Base-by-base conservation (phyloP, 2,888 invertebrate species). In the Rhagophthalmus giganteus region DNA sequence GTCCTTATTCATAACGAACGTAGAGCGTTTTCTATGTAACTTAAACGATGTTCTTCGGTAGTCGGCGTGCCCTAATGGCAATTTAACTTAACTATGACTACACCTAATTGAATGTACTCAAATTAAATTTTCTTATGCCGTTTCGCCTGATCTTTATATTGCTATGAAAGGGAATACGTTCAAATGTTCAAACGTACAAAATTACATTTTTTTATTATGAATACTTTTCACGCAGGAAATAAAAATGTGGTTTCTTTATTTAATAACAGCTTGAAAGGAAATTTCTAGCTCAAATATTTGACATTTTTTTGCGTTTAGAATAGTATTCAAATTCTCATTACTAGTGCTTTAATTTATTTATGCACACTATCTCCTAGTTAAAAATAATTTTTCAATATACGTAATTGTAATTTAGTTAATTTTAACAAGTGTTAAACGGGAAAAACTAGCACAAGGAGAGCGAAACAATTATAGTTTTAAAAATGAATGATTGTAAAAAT, bases 31-130 rank as follows among this genome's bases (percentile, higher is more conserved):
- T 44, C 37, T 12, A 28, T n/a, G 24, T 14, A n/a, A 24, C 16
- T 9, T 40, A 14, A 31, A 31, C 20, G 37, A 11, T 46, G 30
- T 20, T 40, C 37, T 20, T 35, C 24, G 16, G 35, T 38, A 32
- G 25, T 45, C 33, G 25, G 30, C 39, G 45, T 31, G 27, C 45
- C 28, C 40, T 45, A 45, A 39, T 51, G 51, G 40, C 33, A 45
- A 51, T 45, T 45, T 51, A 34, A 51, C 45, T 34, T 34, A 45
- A 39, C 45, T 51, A 45, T 51, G 39, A 51, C 39, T 51, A 51
- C 44, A 45, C 33, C 39, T 50, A 51, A 45, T 51, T 51, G 51
- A 45, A 51, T 39, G 39, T 39, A 34, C 45, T 51, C 25, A 34
- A 40, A 25, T 45, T 39, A 39, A 45, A 45, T 51, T 45, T 39